Base-by-base conservation (phyloP, 37 sponge, comb jelly and placozoan species). In the Cliona cf. orientalis region DNA sequence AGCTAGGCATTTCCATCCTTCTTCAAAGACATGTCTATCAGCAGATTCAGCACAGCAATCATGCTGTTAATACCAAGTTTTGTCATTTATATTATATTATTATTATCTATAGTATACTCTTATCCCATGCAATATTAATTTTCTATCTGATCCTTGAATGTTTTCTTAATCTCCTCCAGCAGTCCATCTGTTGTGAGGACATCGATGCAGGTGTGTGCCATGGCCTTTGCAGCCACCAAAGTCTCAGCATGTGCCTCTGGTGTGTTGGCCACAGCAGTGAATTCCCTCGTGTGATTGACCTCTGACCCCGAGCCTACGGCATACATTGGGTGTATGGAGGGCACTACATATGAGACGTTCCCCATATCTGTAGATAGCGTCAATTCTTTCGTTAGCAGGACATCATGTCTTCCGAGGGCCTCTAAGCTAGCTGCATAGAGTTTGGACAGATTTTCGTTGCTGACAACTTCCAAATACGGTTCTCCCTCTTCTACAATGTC, bases 321-420 rank as follows among this genome's bases (percentile, higher is more conserved):
- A 38, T 83, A 95, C 74, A 53, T 83, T 35, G 94, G 91, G 58
- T 95, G 96, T 38, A 95, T 93, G 19, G 88, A 84, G 45, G 96
- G 96, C 21, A 93, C 92, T 31, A 73, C 62, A 41, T 92, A 46
- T 0, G 95, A 95, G 21, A 95, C 90, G 71, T 95, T 92, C 11
- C 96, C 94, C 96, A 95, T 95, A 69, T 95, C 96, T 31, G 96
- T 95, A 26, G 94, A 95, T n/a, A 44, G 22, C 23, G 46, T 23
- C 29, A 45, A 49, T 2, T 44, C 46, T 71, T 71, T 71, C 6
- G 21, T 25, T 9, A 44, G 23, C 29, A 40, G 46, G 22, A 44
- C 22, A 34, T 69, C 70, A 37, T 67, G 25, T 17, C 40, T 44
- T 26, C 59, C 76, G 31, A 94, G 60, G 1, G 33, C 36, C 21